Evolutionary conservation across 2,888 invertebrate genomes (phyloP).

Genomic region (Lysandra bellargus): DNA sequence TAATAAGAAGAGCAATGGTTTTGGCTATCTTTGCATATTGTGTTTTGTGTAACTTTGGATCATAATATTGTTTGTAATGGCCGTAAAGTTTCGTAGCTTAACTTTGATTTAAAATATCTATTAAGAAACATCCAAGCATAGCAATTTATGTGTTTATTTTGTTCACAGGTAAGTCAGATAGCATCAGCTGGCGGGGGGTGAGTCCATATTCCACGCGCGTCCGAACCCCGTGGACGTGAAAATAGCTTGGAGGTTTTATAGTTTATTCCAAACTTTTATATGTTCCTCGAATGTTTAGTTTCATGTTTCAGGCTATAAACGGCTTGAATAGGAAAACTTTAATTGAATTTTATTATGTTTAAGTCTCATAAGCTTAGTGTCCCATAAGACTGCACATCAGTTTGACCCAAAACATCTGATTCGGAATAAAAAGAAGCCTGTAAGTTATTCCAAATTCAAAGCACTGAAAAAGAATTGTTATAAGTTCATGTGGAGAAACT

Average conservation of each 20-base stretch:
- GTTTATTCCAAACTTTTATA: slow-evolving; percentile 8
- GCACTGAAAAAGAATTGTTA: too few species aligned
- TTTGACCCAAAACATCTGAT: not conserved
- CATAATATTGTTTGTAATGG: not conserved
- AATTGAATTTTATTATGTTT: not conserved
- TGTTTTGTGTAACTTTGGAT: not conserved
- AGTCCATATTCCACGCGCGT: slow-evolving; percentile 39
- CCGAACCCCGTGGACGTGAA: slow-evolving; percentile 20
- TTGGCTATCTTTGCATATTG: too few species aligned
- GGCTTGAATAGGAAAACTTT: not conserved
- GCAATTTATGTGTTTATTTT: slow-evolving; percentile 33
- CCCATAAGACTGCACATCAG: too few species aligned
- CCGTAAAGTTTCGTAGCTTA: not conserved
- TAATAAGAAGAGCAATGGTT: too few species aligned
- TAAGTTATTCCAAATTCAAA: too few species aligned
- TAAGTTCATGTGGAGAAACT: too few species aligned
- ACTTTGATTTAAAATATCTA: not conserved
- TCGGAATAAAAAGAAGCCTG: not conserved
- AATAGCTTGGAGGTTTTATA: not conserved
- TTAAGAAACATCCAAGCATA: not conserved
- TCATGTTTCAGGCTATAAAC: not conserved
- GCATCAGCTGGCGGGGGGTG: slow-evolving; percentile 36
- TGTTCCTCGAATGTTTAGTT: not conserved
- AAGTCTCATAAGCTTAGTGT: too few species aligned
- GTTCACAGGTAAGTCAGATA: slow-evolving; percentile 42